Conservation (phyloP, 1,140 invertebrate genomes). For the Saccostrea glomerata region DNA sequence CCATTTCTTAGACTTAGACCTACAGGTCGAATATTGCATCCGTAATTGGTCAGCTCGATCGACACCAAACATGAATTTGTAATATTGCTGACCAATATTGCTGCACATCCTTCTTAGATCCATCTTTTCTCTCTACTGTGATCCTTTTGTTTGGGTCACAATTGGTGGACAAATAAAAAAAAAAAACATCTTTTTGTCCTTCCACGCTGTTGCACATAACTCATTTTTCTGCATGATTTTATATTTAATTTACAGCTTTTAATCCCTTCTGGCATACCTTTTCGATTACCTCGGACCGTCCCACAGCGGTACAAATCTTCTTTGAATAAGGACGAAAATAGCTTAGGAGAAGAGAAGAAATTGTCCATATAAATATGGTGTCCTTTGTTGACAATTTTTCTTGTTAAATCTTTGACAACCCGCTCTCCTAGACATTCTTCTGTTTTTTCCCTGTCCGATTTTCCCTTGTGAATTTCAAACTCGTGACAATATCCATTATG, state of each 20-base stretch:
- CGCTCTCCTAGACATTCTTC: background rate
- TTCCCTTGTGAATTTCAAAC: too few species aligned
- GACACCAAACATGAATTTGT: constrained; percentile 52
- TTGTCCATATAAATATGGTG: too few species aligned
- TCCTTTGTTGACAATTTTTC: too few species aligned
- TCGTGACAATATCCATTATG: too few species aligned
- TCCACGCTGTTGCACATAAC: constrained; percentile 50
- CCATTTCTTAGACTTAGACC: constrained; percentile 47
- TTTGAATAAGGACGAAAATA: too few species aligned
- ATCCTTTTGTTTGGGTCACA: constrained; percentile 33
- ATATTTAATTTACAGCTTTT: too few species aligned
- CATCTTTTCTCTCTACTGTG: constrained; percentile 55
- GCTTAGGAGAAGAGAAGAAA: too few species aligned
- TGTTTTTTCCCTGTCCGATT: too few species aligned
- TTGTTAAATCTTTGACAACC: too few species aligned
- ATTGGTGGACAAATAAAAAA: constrained; percentile 48
- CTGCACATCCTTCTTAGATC: constrained; percentile 25
- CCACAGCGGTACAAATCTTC: too few species aligned
- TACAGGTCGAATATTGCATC: constrained; percentile 35
- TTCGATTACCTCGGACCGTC: too few species aligned
- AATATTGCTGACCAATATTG: constrained; percentile 23
- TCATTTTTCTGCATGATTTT: constrained; percentile 26
- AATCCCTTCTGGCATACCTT: too few species aligned
- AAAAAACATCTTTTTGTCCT: constrained; percentile 47
- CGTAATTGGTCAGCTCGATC: constrained; percentile 44